A percentile compares a stretch with the other conserved stretches of the same genome.
These are phyloP conservation scores for Subacronicta megacephala DNA, from an alignment of 2,888 invertebrate genomes.

Conservation along the genomic window DNA sequence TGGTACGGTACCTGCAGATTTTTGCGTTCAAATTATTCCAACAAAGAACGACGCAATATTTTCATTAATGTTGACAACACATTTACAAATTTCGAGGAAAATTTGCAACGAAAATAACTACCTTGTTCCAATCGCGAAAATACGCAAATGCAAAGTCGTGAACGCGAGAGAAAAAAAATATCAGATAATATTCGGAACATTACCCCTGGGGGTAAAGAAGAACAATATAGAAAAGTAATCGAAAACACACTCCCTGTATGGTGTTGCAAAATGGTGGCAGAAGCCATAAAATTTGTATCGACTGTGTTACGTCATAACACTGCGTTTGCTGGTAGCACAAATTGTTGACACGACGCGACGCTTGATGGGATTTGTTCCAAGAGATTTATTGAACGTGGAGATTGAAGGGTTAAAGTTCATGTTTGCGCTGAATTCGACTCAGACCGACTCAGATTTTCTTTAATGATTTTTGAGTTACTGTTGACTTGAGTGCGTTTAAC, in stretches of 20 bases:
- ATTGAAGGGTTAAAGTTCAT: neutral
- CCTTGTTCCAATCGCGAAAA: neutral
- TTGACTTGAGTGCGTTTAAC: no score
- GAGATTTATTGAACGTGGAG: slow-evolving; percentile 2
- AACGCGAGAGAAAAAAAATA: neutral
- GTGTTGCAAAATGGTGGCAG: slow-evolving; percentile 33
- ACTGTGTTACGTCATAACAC: slow-evolving; percentile 44
- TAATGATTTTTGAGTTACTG: no score
- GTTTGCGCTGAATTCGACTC: neutral
- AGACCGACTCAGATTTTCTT: no score
- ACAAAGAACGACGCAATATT: neutral
- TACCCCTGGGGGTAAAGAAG: slow-evolving; percentile 25
- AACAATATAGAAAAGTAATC: slow-evolving; percentile 48
- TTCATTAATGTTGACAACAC: neutral
- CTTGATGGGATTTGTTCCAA: neutral
- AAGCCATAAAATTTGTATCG: slow-evolving; percentile 58
- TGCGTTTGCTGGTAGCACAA: slow-evolving; percentile 27
- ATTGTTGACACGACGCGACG: slow-evolving; percentile 33
- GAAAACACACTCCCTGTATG: slow-evolving; percentile 29
- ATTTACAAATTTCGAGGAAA: neutral
- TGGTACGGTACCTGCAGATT: no score
- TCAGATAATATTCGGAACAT: neutral
- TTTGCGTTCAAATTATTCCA: no score
- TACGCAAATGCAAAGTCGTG: neutral
- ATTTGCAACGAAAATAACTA: neutral